Base-by-base conservation (phyloP, 2,888 invertebrate genomes). In the Amblyjoppa proteus region DNA sequence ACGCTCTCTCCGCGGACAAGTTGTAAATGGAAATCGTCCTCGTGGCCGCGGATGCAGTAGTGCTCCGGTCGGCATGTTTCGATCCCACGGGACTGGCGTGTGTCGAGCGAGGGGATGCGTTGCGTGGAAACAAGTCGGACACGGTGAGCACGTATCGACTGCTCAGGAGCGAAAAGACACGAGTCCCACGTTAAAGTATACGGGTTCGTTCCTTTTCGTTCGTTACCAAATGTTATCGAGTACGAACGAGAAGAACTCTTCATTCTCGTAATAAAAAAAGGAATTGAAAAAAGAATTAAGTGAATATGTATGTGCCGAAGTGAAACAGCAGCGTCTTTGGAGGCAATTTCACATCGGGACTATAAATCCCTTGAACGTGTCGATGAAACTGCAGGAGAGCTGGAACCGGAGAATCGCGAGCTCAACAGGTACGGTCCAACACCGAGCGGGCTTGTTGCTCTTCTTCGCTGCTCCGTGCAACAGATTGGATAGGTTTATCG, bases 11-110 rank as follows among this genome's bases (percentile, higher is more conserved):
- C 73, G n/a, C 71, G 74, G 77, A 64, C 81, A 75, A 83, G 85
- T 89, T 87, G 88, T 88, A 88, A 88, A 89, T 88, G 87, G 88
- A 88, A 90, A 90, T 89, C 85, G 51, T 79, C 70, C 38, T 70
- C 78, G 61, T 78, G 49, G 71, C 61, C 34, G 51, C 25, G 16
- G 41, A 45, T 34, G 69, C 45, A 45, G 45, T 58, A 34, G 69
- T 38, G 58, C 31, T 61, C 49, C 25, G 31, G 34, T 34, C 34
- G 64, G 34, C 71, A 53, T 56, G 64, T 81, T 64, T 38, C 66
- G 66, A 76, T 80, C 76, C 66, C 84, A 75, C 45, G 75, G 56
- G 75, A 84, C 20, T 61, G 34, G n/a, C 71, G 64, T 34, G 64
- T 31, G 51, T 31, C 70, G 25, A 28, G 16, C 53, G 31, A 5